These are phyloP conservation scores for Venturia canescens DNA, from an alignment of 1,140 invertebrate species.

Conservation along the genomic window DNA sequence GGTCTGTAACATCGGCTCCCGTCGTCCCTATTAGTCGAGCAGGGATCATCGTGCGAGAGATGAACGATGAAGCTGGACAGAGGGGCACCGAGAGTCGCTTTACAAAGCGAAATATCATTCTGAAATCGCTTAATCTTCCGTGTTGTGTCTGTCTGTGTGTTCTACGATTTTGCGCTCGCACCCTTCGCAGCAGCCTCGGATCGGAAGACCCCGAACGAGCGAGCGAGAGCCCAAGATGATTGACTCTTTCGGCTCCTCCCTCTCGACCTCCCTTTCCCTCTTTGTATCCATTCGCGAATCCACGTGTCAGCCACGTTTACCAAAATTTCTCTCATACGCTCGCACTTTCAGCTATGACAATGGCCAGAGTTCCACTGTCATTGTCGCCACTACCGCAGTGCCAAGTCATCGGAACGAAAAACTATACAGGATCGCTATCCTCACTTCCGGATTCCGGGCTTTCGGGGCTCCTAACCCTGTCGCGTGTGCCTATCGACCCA, in stretches of 20 bases:
- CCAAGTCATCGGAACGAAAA: slow-evolving; percentile 29
- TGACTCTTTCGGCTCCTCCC: slow-evolving; percentile 49
- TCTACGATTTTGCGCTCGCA: slow-evolving; percentile 4
- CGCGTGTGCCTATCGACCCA: not conserved
- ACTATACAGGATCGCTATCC: not conserved
- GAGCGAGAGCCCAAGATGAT: not conserved
- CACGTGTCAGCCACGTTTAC: slow-evolving; percentile 35
- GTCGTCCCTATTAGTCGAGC: slow-evolving; percentile 25
- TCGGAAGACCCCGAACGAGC: not conserved
- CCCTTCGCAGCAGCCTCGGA: not conserved
- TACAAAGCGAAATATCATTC: slow-evolving; percentile 47
- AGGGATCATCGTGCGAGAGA: slow-evolving; percentile 16
- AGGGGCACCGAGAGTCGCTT: not conserved
- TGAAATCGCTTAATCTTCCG: slow-evolving; percentile 53
- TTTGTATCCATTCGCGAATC: slow-evolving; percentile 22
- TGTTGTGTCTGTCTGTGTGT: slow-evolving; percentile 23
- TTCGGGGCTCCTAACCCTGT: not conserved
- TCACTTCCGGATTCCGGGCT: not conserved
- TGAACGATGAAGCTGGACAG: slow-evolving; percentile 31
- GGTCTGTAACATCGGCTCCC: not conserved
- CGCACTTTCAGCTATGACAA: slow-evolving; percentile 50
- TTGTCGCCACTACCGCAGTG: slow-evolving; percentile 15
- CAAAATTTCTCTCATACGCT: slow-evolving; percentile 5
- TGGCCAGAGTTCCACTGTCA: slow-evolving; percentile 41
- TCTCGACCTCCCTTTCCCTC: not conserved